Conservation (phyloP, 2,888 invertebrate genomes). For the Limnephilus auricula region DNA sequence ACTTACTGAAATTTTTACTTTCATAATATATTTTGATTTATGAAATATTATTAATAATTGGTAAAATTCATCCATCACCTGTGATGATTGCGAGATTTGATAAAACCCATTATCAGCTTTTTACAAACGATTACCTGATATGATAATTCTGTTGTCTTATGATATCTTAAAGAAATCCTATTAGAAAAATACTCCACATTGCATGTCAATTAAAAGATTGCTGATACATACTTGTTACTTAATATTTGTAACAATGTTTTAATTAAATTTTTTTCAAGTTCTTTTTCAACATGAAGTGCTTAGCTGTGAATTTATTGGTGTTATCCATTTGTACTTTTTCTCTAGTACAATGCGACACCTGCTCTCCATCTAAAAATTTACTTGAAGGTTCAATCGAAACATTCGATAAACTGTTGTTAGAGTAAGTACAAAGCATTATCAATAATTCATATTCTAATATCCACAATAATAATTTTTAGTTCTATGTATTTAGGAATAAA, state of each 20-base stretch:
- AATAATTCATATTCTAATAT: neutral
- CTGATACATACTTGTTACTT: neutral
- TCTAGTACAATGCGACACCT: neutral
- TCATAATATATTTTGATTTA: too few relatives aligned
- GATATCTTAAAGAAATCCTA: neutral
- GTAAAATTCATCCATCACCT: too few relatives aligned
- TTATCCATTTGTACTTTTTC: constrained; percentile 14
- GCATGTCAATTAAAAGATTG: neutral
- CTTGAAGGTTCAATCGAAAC: constrained; percentile 8
- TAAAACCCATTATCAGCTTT: neutral
- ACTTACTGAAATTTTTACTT: too few relatives aligned
- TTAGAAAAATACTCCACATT: neutral
- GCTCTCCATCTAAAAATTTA: constrained; percentile 22
- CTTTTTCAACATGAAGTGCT: neutral
- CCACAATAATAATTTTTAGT: neutral
- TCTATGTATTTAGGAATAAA: too few relatives aligned
- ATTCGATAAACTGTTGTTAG: constrained; percentile 6
- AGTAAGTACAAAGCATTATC: neutral
- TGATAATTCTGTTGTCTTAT: neutral
- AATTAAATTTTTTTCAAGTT: neutral
- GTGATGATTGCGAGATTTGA: too few relatives aligned
- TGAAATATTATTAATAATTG: too few relatives aligned
- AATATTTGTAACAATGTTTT: neutral
- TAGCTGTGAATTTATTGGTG: neutral
- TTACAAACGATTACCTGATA: neutral